A percentile compares a stretch with the other conserved stretches of the same genome.
phyloP scores from a whole-genome alignment of 2,113 vertebrate genomes.

The Podarcis cretensis region DNA sequence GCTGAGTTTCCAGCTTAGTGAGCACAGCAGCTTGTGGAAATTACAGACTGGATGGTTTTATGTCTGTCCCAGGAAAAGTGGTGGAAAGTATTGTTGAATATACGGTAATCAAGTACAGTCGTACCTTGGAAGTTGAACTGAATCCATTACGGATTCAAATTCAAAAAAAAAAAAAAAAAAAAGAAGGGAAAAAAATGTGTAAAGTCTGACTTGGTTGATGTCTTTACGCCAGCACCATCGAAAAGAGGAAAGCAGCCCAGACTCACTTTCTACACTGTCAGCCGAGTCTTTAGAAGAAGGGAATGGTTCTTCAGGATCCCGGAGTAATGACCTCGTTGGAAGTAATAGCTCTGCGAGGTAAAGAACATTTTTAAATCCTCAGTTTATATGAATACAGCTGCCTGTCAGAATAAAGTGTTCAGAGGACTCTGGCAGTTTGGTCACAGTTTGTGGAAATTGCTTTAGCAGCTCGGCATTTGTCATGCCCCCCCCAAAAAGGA shows the following conservation, averaged over 20 bases:
- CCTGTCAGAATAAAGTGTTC: neutral
- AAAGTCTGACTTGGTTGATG: conserved; percentile 30
- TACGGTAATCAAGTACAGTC: too few relatives aligned
- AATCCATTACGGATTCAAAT: too few relatives aligned
- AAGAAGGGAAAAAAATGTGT: conserved; percentile 5
- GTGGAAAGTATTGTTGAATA: too few relatives aligned
- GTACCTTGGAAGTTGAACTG: too few relatives aligned
- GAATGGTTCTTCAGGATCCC: conserved; percentile 40
- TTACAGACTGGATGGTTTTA: too few relatives aligned
- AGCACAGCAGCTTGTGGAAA: too few relatives aligned
- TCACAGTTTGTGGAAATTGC: neutral
- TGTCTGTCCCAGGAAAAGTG: too few relatives aligned
- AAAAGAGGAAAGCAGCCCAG: neutral
- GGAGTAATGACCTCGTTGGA: conserved; percentile 60
- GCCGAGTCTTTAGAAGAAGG: conserved; percentile 42
- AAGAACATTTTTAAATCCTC: conserved; percentile 39
- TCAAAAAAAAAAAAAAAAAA: too few relatives aligned
- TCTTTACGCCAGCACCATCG: conserved; percentile 48
- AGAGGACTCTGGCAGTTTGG: conserved; percentile 6
- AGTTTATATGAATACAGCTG: neutral
- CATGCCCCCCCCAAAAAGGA: conserved; percentile 27
- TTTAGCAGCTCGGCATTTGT: conserved; percentile 17
- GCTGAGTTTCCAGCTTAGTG: too few relatives aligned
- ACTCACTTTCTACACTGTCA: neutral
- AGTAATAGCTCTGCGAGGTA: conserved; percentile 74